Evolutionary conservation across 1,140 invertebrate genomes (phyloP).

Genomic region (Drosophila baimaii): DNA sequence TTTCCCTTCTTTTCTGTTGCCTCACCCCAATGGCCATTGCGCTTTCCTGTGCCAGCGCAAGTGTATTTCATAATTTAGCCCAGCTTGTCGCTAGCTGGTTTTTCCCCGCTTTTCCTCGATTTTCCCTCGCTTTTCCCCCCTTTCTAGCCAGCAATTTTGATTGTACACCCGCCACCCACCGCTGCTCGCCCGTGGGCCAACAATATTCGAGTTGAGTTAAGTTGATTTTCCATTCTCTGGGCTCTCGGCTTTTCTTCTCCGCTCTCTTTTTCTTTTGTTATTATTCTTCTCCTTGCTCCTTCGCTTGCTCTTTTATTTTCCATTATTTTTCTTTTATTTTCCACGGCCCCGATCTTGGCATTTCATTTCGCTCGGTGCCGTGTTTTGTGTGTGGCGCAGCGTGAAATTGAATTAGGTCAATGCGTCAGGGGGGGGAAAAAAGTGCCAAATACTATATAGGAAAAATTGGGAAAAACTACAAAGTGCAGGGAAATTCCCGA

Average conservation of each 20-base stretch:
- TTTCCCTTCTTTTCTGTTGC: conserved; percentile 4
- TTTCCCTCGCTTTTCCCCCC: no score
- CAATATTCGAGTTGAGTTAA: conserved; percentile 64
- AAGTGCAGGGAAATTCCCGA: conserved; percentile 25
- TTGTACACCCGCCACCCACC: conserved; percentile 18
- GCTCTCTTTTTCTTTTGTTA: conserved; percentile 2
- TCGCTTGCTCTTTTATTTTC: conserved; percentile 13
- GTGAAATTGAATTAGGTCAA: conserved; percentile 78
- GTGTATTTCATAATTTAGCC: conserved; percentile 72
- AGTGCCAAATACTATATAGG: conserved; percentile 63
- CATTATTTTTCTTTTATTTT: conserved; percentile 19
- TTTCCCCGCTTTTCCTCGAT: background rate
- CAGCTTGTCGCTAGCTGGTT: conserved; percentile 52
- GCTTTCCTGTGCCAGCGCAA: conserved; percentile 50
- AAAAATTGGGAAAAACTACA: conserved; percentile 56
- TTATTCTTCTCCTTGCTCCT: conserved; percentile 9
- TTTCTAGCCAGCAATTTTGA: conserved; percentile 29
- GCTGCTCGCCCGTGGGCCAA: conserved; percentile 9
- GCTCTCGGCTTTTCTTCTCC: conserved; percentile 19
- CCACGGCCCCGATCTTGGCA: conserved; percentile 17
- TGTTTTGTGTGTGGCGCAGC: conserved; percentile 63
- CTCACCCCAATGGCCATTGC: background rate
- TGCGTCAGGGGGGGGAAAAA: conserved; percentile 54
- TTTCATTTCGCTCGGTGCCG: conserved; percentile 18
- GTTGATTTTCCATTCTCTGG: conserved; percentile 53